phyloP scores from a whole-genome alignment of 2,888 invertebrate genomes.

The Hirtodrosophila alboralis region DNA sequence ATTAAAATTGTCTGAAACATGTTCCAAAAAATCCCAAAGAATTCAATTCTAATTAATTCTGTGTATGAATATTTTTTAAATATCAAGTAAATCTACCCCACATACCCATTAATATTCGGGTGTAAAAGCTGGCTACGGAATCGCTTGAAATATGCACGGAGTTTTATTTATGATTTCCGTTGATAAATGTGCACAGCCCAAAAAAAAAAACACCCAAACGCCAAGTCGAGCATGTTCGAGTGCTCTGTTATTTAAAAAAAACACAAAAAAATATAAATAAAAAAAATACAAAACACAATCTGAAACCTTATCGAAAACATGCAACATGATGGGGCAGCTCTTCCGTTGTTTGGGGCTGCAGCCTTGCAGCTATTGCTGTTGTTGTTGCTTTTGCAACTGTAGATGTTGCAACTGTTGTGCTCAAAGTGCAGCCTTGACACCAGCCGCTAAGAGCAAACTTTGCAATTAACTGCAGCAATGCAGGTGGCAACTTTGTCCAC shows the following conservation, averaged over 20 bases:
- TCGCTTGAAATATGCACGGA: slow-evolving; percentile 64
- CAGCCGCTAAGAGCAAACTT: slow-evolving; percentile 55
- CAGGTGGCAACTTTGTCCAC: slow-evolving; percentile 63
- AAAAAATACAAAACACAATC: slow-evolving; percentile 9
- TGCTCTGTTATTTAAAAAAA: slow-evolving; percentile 35
- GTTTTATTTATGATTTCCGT: slow-evolving; percentile 80
- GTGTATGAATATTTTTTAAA: no score
- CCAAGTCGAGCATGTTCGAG: slow-evolving; percentile 13
- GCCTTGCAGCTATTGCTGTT: slow-evolving; percentile 22
- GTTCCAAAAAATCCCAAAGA: no score
- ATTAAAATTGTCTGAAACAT: no score
- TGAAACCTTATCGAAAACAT: slow-evolving; percentile 62
- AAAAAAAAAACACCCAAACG: no score
- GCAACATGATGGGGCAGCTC: slow-evolving; percentile 33
- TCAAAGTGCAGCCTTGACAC: slow-evolving; percentile 63
- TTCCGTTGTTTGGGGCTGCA: slow-evolving; percentile 25
- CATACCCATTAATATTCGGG: neutral
- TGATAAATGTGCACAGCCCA: slow-evolving; percentile 65
- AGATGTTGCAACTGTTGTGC: slow-evolving; percentile 26
- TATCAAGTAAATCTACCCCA: slow-evolving; percentile 14
- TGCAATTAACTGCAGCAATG: slow-evolving; percentile 74
- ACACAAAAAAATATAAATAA: slow-evolving; percentile 5
- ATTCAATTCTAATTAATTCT: no score
- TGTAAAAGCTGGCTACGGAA: slow-evolving; percentile 13
- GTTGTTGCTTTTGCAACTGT: slow-evolving; percentile 10